Percentiles rank a stretch among this genome's conserved stretches.
Conservation (phyloP, 2,888 invertebrate species). For the Acanthococcus lagerstroemiae region DNA sequence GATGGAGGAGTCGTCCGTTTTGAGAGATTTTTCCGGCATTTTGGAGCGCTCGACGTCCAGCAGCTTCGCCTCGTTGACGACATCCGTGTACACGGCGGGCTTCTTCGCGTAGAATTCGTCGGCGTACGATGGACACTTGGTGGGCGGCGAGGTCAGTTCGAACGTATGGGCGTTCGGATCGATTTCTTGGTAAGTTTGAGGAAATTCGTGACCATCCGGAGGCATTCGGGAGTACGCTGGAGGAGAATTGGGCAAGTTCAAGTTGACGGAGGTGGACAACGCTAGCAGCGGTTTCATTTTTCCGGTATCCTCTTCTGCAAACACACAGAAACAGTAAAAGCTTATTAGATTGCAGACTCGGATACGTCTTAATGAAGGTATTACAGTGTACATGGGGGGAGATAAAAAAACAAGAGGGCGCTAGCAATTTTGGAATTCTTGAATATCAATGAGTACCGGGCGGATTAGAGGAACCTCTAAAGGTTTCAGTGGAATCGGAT, state of each 20-base stretch:
- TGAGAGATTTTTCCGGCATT: constrained; percentile 38
- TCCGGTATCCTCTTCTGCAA: constrained; percentile 12
- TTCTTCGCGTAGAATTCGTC: constrained; percentile 35
- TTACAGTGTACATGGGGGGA: too few relatives aligned
- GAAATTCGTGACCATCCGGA: constrained; percentile 74
- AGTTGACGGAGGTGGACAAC: constrained; percentile 7
- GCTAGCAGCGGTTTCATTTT: constrained; percentile 31
- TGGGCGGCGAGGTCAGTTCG: background rate
- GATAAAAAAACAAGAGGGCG: too few relatives aligned
- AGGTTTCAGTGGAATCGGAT: too few relatives aligned
- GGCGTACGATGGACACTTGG: constrained; percentile 39
- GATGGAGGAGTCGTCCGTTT: constrained; percentile 35
- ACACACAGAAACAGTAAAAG: background rate
- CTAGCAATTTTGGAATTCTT: too few relatives aligned
- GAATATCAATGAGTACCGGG: too few relatives aligned
- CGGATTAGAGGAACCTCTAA: too few relatives aligned
- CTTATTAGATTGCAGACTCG: too few relatives aligned
- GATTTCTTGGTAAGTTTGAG: constrained; percentile 47
- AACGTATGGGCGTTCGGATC: background rate
- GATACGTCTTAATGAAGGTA: too few relatives aligned
- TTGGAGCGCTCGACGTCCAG: constrained; percentile 27
- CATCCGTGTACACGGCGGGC: constrained; percentile 31
- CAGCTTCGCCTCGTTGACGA: constrained; percentile 17
- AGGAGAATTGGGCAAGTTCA: constrained; percentile 34
- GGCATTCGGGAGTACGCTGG: constrained; percentile 57